Conservation (phyloP, 2,797 vertebrate genomes). For the Podarcis lilfordi region DNA sequence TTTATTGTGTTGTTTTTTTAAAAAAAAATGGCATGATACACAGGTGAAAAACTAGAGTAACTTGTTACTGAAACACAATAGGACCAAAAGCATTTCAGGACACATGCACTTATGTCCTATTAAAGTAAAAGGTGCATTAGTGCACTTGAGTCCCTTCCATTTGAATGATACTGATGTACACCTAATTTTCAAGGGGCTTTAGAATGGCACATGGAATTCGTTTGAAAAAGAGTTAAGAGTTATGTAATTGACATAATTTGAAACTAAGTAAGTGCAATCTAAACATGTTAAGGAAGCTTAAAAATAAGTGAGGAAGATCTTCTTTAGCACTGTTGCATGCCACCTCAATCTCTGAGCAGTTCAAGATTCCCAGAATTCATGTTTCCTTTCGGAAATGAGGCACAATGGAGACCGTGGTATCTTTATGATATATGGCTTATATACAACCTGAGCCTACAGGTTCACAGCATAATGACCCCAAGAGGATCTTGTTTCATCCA, state of each 20-base stretch:
- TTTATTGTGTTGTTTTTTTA: not conserved
- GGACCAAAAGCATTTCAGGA: not conserved
- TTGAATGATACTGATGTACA: not conserved
- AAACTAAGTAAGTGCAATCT: not conserved
- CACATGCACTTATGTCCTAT: not conserved
- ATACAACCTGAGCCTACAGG: no score
- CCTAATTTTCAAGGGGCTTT: not conserved
- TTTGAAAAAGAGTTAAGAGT: not conserved
- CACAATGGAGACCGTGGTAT: not conserved
- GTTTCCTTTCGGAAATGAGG: no score
- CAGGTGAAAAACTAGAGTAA: not conserved
- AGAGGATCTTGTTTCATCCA: no score
- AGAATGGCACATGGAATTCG: not conserved
- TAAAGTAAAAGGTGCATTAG: not conserved
- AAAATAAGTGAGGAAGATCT: not conserved
- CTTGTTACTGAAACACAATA: not conserved
- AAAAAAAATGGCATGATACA: conserved; percentile 12
- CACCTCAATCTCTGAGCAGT: not conserved
- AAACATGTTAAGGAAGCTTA: not conserved
- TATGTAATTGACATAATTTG: not conserved
- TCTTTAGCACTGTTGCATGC: not conserved
- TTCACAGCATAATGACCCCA: no score
- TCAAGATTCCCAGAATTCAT: no score
- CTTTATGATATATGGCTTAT: no score
- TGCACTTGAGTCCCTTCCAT: not conserved